Evolutionary conservation across 1,140 invertebrate species (phyloP).

Genomic region (Atta cephalotes): DNA sequence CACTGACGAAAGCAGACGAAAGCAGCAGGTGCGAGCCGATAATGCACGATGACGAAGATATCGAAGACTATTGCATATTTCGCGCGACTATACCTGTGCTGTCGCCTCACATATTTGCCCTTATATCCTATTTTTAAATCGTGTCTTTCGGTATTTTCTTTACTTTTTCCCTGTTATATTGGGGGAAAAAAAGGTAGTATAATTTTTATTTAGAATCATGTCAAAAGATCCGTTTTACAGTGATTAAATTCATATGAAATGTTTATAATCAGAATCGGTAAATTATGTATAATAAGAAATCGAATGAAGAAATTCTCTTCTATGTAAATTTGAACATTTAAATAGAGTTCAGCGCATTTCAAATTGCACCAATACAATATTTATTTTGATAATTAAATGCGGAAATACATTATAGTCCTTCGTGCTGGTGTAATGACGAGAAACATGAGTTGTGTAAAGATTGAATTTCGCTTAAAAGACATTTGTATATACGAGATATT

Average conservation of each 20-base stretch:
- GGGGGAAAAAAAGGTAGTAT: not conserved
- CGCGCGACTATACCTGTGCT: not conserved
- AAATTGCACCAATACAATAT: not conserved
- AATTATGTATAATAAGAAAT: not conserved
- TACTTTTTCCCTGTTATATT: too few species aligned
- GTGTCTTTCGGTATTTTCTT: not conserved
- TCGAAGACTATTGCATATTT: not conserved
- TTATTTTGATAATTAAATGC: not conserved
- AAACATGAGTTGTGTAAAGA: not conserved
- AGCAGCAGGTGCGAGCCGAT: not conserved
- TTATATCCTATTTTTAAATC: not conserved
- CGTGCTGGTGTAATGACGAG: not conserved
- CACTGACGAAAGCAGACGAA: not conserved
- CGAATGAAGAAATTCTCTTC: not conserved
- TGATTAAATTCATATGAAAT: not conserved
- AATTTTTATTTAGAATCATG: not conserved
- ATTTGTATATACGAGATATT: not conserved
- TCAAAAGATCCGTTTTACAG: not conserved
- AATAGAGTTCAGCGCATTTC: not conserved
- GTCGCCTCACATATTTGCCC: not conserved
- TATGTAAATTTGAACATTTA: constrained; percentile 22
- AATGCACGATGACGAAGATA: not conserved
- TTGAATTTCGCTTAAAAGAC: not conserved
- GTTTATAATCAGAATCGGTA: not conserved
- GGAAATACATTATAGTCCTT: not conserved